Conservation (phyloP, 64 coral and sea anemone species). For the Porites lutea region DNA sequence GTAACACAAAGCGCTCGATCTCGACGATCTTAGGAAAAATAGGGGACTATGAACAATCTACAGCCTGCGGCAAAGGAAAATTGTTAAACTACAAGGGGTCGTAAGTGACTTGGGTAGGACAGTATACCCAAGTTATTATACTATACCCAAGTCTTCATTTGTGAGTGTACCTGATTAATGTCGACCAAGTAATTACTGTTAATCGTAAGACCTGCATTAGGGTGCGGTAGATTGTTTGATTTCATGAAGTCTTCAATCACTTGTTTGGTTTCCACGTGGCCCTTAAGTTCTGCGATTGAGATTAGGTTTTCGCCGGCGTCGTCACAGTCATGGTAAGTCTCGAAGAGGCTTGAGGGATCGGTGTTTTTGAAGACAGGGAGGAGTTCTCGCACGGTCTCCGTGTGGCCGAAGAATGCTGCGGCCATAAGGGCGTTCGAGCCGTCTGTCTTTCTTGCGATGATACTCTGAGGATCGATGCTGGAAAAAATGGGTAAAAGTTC, state of each 20-base stretch:
- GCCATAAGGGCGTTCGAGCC: conserved; percentile 10
- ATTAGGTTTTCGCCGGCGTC: neutral
- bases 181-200: neutral
- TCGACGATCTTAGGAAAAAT: too few relatives aligned
- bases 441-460: neutral
- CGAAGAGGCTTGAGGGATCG: neutral
- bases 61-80: too few relatives aligned
- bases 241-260: neutral
- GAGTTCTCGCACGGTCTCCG: conserved; percentile 6
- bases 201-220: neutral
- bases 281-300: neutral
- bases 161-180: neutral
- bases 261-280: neutral
- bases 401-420: conserved; percentile 1
- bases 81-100: neutral
- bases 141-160: neutral
- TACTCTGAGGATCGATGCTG: neutral
- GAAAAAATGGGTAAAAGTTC: conserved; percentile 10
- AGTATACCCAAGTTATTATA: neutral
- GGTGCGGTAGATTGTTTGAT: conserved; percentile 5
- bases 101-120: neutral
- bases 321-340: neutral
- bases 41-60: too few relatives aligned
- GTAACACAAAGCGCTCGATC: too few relatives aligned
- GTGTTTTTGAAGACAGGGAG: neutral